These are phyloP conservation scores for Drosophila lutescens DNA, from an alignment of 2,888 invertebrate species.

Conservation along the genomic window DNA sequence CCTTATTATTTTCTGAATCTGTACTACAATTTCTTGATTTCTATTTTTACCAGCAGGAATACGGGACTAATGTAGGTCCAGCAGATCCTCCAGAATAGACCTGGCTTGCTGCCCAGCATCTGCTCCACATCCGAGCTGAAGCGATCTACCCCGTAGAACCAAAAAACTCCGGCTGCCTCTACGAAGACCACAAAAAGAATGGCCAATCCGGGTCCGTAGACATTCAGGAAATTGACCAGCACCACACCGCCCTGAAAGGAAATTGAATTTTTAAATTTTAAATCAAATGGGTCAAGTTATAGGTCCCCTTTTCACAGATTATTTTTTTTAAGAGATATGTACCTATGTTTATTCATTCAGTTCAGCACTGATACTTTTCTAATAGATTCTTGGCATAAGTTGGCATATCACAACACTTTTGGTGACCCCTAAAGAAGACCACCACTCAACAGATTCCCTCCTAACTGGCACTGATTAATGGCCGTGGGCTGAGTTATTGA, in stretches of 20 bases:
- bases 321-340: no score
- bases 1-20: background rate
- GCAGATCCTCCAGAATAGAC: conserved; percentile 92
- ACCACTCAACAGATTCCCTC: conserved; percentile 2
- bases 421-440: background rate
- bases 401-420: background rate
- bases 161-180: conserved; percentile 94
- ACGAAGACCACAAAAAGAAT: conserved; percentile 96
- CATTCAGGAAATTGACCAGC: conserved; percentile 93
- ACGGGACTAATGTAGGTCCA: conserved; percentile 95
- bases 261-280: background rate
- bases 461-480: conserved; percentile 58
- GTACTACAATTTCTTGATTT: no score
- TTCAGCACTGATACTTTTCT: background rate
- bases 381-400: background rate
- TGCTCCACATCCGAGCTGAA: conserved; percentile 92
- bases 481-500: conserved; percentile 53
- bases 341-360: no score
- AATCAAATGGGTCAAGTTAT: background rate
- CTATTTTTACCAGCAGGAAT: conserved; percentile 89
- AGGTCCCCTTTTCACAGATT: no score
- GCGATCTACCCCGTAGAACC: conserved; percentile 93
- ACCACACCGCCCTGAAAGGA: conserved; percentile 91
- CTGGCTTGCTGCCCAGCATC: conserved; percentile 93
- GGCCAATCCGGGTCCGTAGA: conserved; percentile 94